Evolutionary conservation across 1,140 invertebrate species (phyloP).

Genomic region (Holcopasites calliopsidis): DNA sequence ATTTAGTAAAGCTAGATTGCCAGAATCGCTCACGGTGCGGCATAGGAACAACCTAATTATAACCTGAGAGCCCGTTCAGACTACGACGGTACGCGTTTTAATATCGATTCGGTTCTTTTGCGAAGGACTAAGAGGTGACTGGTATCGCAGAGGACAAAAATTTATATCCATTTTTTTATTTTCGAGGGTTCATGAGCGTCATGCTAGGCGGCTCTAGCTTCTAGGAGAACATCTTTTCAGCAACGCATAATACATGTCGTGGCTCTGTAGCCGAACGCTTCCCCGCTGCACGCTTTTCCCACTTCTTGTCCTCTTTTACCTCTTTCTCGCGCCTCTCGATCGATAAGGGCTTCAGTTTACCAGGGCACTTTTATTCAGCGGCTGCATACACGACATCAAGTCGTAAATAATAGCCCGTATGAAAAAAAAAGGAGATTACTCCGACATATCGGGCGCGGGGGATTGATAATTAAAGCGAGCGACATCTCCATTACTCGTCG

Average conservation of each 20-base stretch:
- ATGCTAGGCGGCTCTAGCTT: too few species aligned
- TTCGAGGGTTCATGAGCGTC: too few species aligned
- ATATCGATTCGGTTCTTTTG: too few species aligned
- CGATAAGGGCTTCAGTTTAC: constrained; percentile 55
- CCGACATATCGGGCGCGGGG: not conserved
- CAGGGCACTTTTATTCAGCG: constrained; percentile 44
- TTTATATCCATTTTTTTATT: too few species aligned
- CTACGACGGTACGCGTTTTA: too few species aligned
- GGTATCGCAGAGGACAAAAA: too few species aligned
- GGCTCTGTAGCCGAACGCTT: constrained; percentile 37
- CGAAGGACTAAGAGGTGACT: too few species aligned
- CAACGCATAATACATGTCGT: constrained; percentile 59
- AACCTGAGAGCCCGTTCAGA: too few species aligned
- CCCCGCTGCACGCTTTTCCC: not conserved
- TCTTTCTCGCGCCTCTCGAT: constrained; percentile 26
- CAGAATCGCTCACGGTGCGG: too few species aligned
- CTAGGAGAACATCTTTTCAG: too few species aligned
- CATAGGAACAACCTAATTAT: too few species aligned
- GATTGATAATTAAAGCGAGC: constrained; percentile 43
- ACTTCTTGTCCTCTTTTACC: constrained; percentile 3
- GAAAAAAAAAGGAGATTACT: constrained; percentile 1
- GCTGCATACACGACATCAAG: constrained; percentile 39
- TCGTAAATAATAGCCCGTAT: constrained; percentile 43
- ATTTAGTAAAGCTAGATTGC: too few species aligned
- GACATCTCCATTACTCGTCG: constrained; percentile 5